Conservation (phyloP, 2,113 vertebrate genomes). For the Syngnathoides biaculeatus region DNA sequence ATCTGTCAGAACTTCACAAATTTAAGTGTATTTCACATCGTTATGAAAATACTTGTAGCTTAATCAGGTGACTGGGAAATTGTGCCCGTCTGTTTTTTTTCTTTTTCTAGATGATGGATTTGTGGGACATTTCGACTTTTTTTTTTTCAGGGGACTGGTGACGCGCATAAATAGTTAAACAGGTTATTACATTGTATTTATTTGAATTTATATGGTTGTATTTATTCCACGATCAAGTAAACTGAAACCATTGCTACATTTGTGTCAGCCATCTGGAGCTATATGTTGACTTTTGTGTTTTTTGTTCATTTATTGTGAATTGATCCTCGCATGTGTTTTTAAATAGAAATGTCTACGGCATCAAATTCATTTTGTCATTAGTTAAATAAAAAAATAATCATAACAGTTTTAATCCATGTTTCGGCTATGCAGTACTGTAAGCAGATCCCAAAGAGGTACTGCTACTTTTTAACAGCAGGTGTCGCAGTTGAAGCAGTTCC, state of each 20-base stretch:
- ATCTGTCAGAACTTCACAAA: slow-evolving; percentile 74
- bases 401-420: neutral
- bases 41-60: slow-evolving; percentile 74
- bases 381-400: neutral
- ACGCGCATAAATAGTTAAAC: slow-evolving; percentile 5
- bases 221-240: neutral
- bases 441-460: neutral
- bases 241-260: neutral
- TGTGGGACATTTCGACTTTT: slow-evolving; percentile 22
- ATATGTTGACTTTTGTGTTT: neutral
- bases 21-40: slow-evolving; percentile 72
- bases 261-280: too few relatives aligned
- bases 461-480: slow-evolving; percentile 40
- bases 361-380: neutral
- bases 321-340: neutral
- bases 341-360: neutral
- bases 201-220: neutral
- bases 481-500: slow-evolving; percentile 30
- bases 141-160: neutral
- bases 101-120: slow-evolving; percentile 29
- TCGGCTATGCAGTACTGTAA: neutral
- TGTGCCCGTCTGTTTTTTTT: slow-evolving; percentile 21
- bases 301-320: neutral
- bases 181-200: neutral
- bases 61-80: slow-evolving; percentile 57